phyloP scores from a whole-genome alignment of 2,113 vertebrate genomes.

The Sander vitreus region DNA sequence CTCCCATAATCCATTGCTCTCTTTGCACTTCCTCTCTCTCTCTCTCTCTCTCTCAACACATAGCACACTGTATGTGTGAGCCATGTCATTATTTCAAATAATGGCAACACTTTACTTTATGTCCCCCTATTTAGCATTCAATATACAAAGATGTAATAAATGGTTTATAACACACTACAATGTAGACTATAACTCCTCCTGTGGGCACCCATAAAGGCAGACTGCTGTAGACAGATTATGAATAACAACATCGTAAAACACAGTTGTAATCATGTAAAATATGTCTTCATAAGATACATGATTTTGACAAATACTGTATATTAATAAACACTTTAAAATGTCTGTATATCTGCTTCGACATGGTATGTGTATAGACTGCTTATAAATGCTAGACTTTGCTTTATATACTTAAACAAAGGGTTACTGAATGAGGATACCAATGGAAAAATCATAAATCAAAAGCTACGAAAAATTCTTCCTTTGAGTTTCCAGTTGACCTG shows the following conservation, averaged over 20 bases:
- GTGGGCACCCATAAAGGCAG: no score
- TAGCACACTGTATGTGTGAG: not conserved
- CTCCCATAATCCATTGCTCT: constrained; percentile 52
- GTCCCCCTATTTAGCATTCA: not conserved
- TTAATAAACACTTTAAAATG: not conserved
- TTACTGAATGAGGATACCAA: not conserved
- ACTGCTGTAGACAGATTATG: not conserved
- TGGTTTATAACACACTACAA: not conserved
- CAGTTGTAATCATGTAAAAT: not conserved
- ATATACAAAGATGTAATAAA: not conserved
- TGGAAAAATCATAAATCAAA: not conserved
- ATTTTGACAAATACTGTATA: not conserved
- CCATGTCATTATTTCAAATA: not conserved
- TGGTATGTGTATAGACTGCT: not conserved
- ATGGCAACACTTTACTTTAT: not conserved
- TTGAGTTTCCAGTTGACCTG: no score
- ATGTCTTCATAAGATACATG: not conserved
- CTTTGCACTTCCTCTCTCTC: constrained; percentile 21
- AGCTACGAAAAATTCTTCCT: no score
- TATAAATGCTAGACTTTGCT: not conserved
- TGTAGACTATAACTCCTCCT: not conserved
- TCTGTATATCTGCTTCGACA: not conserved
- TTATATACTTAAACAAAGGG: no score
- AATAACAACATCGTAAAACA: not conserved
- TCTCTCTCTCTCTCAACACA: constrained; percentile 22